These are phyloP conservation scores for Crotalus tigris DNA, from an alignment of 2,113 vertebrate genomes.

Conservation along the genomic window DNA sequence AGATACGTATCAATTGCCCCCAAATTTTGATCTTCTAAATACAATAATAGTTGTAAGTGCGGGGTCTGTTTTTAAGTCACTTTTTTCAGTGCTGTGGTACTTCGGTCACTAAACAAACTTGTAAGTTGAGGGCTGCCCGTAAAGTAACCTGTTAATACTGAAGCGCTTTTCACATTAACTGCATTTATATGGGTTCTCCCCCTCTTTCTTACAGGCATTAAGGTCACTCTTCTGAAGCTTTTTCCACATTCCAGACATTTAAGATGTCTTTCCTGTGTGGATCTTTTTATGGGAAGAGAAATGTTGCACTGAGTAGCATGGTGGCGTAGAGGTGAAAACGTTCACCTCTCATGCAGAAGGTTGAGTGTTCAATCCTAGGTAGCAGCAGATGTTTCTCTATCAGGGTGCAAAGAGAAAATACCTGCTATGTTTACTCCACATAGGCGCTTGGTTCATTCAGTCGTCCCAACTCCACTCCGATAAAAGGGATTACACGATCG, in stretches of 20 bases:
- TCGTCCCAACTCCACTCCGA: neutral
- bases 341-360: neutral
- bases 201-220: neutral
- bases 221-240: neutral
- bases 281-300: neutral
- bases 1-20: neutral
- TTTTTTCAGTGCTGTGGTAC: neutral
- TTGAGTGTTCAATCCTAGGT: neutral
- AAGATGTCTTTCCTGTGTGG: neutral
- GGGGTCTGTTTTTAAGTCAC: neutral
- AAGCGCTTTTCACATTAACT: neutral
- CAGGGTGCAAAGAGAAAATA: neutral
- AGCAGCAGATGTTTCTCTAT: neutral
- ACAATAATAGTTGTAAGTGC: neutral
- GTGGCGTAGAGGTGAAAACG: neutral
- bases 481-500: neutral
- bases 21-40: neutral
- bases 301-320: neutral
- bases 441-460: neutral
- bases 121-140: neutral
- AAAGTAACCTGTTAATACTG: neutral
- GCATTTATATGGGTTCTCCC: neutral
- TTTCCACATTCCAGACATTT: neutral
- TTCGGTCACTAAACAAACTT: neutral
- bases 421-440: neutral